Percentiles rank a stretch among this genome's conserved stretches.
Evolutionary conservation across 2,113 vertebrate genomes (phyloP).

Genomic region (Ailuropoda melanoleuca): DNA sequence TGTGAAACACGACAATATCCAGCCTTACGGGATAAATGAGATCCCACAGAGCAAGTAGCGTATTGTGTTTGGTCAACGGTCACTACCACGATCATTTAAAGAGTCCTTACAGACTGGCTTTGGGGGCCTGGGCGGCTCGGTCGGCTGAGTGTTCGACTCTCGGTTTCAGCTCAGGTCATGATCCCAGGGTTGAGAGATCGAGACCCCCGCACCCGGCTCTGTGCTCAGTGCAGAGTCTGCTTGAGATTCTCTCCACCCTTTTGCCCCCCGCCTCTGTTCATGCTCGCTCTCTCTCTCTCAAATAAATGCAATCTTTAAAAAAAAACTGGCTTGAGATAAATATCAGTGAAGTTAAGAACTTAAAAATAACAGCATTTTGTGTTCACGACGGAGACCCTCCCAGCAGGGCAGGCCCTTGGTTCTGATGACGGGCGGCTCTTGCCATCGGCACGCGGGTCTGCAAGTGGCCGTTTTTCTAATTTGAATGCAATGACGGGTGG

Average conservation of each 20-base stretch:
- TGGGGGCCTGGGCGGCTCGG: background rate
- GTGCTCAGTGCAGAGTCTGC: background rate
- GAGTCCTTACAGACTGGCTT: background rate
- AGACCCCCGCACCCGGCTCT: background rate
- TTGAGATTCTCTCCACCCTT: background rate
- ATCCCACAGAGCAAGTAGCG: accelerated
- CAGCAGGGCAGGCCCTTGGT: background rate
- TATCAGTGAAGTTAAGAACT: background rate
- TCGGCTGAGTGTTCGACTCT: background rate
- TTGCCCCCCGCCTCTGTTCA: too few relatives aligned
- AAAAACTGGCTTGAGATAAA: background rate
- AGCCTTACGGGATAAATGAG: background rate
- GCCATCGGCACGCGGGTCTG: background rate
- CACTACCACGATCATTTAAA: background rate
- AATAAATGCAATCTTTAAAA: background rate
- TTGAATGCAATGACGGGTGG: background rate
- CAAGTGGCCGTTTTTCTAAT: background rate
- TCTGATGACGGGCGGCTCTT: background rate
- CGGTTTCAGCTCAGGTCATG: background rate
- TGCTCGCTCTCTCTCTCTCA: background rate
- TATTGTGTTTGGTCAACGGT: background rate
- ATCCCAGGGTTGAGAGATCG: background rate
- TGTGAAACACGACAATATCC: background rate
- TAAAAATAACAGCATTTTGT: background rate
- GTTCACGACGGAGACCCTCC: background rate